Conservation (phyloP, 2,113 vertebrate species). For the Macaca mulatta region DNA sequence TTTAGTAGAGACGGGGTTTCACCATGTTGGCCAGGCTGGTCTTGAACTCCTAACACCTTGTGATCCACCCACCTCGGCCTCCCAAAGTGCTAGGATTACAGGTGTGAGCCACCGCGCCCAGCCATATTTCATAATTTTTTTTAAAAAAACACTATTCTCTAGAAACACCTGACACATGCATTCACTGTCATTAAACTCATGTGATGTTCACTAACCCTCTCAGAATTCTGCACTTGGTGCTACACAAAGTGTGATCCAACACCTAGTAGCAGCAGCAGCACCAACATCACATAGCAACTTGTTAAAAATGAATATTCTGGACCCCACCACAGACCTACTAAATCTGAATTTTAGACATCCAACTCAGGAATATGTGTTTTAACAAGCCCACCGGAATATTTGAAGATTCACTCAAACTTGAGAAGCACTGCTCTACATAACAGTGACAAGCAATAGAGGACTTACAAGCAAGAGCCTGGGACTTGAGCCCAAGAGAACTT, state of each 20-base stretch:
- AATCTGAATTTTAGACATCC: neutral
- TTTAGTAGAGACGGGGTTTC: too few species aligned
- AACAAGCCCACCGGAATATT: neutral
- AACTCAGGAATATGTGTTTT: neutral
- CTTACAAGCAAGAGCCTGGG: neutral
- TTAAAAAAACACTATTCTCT: too few species aligned
- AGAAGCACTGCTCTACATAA: neutral
- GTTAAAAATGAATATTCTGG: neutral
- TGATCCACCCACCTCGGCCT: too few species aligned
- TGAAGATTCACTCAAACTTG: neutral
- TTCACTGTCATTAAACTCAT: neutral
- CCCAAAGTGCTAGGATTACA: too few species aligned
- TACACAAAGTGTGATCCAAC: neutral
- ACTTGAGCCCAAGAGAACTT: neutral
- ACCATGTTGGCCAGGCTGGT: too few species aligned
- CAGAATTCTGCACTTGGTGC: neutral
- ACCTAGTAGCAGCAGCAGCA: neutral
- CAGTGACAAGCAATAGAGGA: neutral
- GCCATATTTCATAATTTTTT: too few species aligned
- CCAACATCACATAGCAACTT: neutral
- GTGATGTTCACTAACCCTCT: neutral
- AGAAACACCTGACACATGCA: neutral
- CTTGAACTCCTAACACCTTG: too few species aligned
- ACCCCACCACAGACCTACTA: neutral
- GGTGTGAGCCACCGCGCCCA: too few species aligned